Evolutionary conservation across 1,140 invertebrate species (phyloP).

Genomic region (Euura lappo): DNA sequence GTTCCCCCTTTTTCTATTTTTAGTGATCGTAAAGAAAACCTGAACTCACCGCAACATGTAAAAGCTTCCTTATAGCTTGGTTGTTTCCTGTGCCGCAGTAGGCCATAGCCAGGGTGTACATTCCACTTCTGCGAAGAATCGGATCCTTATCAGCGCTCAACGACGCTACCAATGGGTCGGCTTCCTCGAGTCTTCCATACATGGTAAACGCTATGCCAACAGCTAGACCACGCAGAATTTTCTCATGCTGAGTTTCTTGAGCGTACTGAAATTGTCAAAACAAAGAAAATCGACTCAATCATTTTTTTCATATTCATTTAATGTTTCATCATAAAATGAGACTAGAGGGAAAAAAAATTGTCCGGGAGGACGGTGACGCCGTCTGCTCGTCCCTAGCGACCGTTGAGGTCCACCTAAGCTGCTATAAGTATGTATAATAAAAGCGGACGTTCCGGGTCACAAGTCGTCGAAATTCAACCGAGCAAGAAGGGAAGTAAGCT

Average conservation of each 20-base stretch:
- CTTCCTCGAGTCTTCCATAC: conserved; percentile 96
- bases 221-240: conserved; percentile 94
- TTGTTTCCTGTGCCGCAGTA: conserved; percentile 99
- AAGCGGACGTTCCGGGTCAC: too few relatives aligned
- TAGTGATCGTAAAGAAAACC: too few relatives aligned
- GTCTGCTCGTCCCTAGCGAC: too few relatives aligned
- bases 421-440: too few relatives aligned
- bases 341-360: background rate
- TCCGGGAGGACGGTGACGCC: too few relatives aligned
- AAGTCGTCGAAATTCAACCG: too few relatives aligned
- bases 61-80: conserved; percentile 90
- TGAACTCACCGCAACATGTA: conserved; percentile 89
- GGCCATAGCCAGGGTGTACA: conserved; percentile 98
- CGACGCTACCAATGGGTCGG: conserved; percentile 90
- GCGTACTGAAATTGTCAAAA: conserved; percentile 65
- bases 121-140: conserved; percentile 88
- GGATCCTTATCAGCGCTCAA: conserved; percentile 88
- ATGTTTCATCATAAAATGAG: background rate
- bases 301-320: background rate
- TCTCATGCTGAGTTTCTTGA: conserved; percentile 97
- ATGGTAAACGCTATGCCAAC: conserved; percentile 96
- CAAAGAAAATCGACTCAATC: conserved; percentile 9
- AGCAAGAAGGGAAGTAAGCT: too few relatives aligned
- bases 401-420: too few relatives aligned
- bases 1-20: too few relatives aligned